Conservation (phyloP, 1,140 invertebrate species). For the Gryllus bimaculatus region DNA sequence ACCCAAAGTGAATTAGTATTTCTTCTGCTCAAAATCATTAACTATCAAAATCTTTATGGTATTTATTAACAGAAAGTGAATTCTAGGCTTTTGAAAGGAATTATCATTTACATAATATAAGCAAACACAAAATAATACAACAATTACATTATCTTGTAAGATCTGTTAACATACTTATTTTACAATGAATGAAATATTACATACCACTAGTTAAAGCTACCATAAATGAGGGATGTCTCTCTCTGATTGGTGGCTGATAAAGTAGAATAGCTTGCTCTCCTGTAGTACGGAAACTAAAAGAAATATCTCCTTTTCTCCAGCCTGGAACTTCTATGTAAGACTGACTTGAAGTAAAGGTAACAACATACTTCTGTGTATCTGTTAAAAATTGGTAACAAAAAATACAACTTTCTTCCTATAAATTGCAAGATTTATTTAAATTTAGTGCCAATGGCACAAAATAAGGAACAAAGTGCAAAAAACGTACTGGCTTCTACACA, state of each 20-base stretch:
- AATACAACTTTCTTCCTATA: neutral
- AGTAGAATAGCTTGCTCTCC: slow-evolving; percentile 78
- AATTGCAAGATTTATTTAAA: neutral
- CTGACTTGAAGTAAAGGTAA: slow-evolving; percentile 85
- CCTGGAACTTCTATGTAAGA: slow-evolving; percentile 86
- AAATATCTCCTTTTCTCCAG: slow-evolving; percentile 83
- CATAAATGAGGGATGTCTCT: slow-evolving; percentile 84
- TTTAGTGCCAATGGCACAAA: neutral
- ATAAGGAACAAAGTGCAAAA: slow-evolving; percentile 15
- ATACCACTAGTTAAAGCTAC: slow-evolving; percentile 72
- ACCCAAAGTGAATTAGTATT: too few relatives aligned
- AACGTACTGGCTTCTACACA: slow-evolving; percentile 87
- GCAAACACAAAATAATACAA: too few relatives aligned
- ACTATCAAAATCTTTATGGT: too few relatives aligned
- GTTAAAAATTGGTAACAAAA: slow-evolving; percentile 7
- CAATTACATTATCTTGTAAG: too few relatives aligned
- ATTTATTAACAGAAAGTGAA: too few relatives aligned
- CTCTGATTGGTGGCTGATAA: slow-evolving; percentile 79
- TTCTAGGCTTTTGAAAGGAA: too few relatives aligned
- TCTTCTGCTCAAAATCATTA: too few relatives aligned
- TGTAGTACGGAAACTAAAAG: slow-evolving; percentile 85
- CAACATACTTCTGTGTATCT: slow-evolving; percentile 87
- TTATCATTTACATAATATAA: too few relatives aligned
- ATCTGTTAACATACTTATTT: too few relatives aligned
- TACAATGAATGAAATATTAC: slow-evolving; percentile 17